Evolutionary conservation across 2,113 vertebrate genomes (phyloP).

Genomic region (Catharus minimus): DNA sequence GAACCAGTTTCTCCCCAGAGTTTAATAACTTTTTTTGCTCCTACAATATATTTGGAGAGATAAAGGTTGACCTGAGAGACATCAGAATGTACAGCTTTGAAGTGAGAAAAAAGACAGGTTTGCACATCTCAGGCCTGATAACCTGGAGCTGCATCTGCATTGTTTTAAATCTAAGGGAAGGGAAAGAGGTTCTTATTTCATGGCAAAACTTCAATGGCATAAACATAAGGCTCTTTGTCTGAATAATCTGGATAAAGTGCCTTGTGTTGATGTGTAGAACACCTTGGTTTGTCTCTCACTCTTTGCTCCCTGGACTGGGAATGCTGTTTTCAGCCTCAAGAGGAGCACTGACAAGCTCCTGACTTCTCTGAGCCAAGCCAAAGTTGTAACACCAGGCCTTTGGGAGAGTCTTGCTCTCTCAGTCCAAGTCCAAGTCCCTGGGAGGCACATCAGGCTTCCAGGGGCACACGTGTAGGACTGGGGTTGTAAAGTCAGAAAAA

Average conservation of each 20-base stretch:
- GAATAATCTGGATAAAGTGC: not conserved
- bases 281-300: not conserved
- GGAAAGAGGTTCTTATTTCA: not conserved
- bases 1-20: constrained; percentile 19
- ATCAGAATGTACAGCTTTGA: not conserved
- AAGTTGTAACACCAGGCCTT: not conserved
- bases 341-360: not conserved
- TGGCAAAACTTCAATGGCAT: not conserved
- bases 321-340: not conserved
- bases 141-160: not conserved
- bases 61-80: not conserved
- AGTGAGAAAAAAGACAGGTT: not conserved
- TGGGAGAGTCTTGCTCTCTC: not conserved
- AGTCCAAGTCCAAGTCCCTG: not conserved
- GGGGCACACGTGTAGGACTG: not conserved
- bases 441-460: not conserved
- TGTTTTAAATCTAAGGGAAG: not conserved
- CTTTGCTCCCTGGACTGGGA: not conserved
- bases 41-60: not conserved
- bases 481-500: not conserved
- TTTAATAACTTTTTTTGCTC: constrained; percentile 17
- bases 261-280: not conserved
- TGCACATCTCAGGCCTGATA: not conserved
- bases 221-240: not conserved
- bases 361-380: not conserved